Base-by-base conservation (phyloP, 1,140 invertebrate species). In the Atopsyche davidsoni region DNA sequence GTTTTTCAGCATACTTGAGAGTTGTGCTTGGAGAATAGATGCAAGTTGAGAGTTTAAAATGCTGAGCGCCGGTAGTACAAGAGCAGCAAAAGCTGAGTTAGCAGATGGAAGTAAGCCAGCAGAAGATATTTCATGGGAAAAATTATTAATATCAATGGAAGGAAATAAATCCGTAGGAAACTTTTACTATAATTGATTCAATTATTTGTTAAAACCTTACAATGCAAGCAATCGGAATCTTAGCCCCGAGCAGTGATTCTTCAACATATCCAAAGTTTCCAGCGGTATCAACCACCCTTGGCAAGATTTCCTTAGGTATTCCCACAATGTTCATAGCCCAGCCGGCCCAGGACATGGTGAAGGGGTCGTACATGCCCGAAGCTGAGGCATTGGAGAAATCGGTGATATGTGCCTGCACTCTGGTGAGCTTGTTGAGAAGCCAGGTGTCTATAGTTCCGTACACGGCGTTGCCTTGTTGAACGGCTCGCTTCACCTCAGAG, bases 401-500 rank as follows among this genome's bases (percentile, higher is more conserved):
- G 2, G 86, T 90, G 23, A 90, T 80, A 66, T 92, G 87, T 14
- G 79, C 60, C 59, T 72, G 69, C 1, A 78, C 76, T 43, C 75
- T 78, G 61, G 71, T 66, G 28, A 76, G 45, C 60, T 69, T 88
- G 67, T 93, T 87, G 21, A 98, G 63, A 23, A 98, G 74, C 89
- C 91, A 98, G 2, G 90, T 92, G 62, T 98, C 95, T 11, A 98
- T 72, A 19, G 91, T 89, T n/a, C 93, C 95, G 65, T 95, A 89
- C 58, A 86, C 73, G 1, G 84, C 82, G 53, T 83, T 75, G 16
- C 83, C 77, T 34, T 76, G 70, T 19, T 63, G 59, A 11, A 81
- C 65, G 18, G 81, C 81, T 22, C 79, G 62, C 59, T 77, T 76
- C 4, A 93, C 67, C 18, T 73, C 76, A 10, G 79, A 67, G 49